phyloP scores from a whole-genome alignment of 2,797 vertebrate species.

The Toxotes lorentzi region DNA sequence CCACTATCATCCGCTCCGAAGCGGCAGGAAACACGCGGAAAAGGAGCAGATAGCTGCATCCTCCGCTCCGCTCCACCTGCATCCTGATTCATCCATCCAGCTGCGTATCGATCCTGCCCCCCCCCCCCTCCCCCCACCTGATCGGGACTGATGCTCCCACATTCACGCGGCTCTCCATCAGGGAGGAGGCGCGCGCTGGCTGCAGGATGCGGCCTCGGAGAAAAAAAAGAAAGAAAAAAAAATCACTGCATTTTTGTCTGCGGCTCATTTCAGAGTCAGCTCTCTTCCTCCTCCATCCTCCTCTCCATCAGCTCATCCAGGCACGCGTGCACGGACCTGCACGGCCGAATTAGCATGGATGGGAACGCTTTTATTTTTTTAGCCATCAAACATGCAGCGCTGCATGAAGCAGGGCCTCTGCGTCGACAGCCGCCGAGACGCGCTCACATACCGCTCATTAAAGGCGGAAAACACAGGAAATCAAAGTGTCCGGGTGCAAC shows the following conservation, averaged over 20 bases:
- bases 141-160: constrained; percentile 28
- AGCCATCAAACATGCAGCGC: constrained; percentile 44
- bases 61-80: constrained; percentile 6
- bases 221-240: constrained; percentile 22
- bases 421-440: constrained; percentile 52
- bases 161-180: constrained; percentile 26
- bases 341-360: constrained; percentile 46
- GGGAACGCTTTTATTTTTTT: constrained; percentile 22
- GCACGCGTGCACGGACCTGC: constrained; percentile 49
- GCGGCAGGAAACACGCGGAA: constrained; percentile 34
- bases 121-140: neutral
- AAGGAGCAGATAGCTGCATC: constrained; percentile 28
- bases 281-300: constrained; percentile 12
- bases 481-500: neutral
- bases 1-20: neutral
- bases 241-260: constrained; percentile 61
- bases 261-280: constrained; percentile 34
- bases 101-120: constrained; percentile 10
- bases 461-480: neutral
- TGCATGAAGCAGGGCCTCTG: constrained; percentile 61
- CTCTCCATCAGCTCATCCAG: constrained; percentile 48
- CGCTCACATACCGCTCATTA: neutral
- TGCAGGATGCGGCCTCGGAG: constrained; percentile 56
- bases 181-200: constrained; percentile 52
- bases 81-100: constrained; percentile 30